These are phyloP conservation scores for Eidolon helvum DNA, from an alignment of 2,113 vertebrate species.

Conservation along the genomic window DNA sequence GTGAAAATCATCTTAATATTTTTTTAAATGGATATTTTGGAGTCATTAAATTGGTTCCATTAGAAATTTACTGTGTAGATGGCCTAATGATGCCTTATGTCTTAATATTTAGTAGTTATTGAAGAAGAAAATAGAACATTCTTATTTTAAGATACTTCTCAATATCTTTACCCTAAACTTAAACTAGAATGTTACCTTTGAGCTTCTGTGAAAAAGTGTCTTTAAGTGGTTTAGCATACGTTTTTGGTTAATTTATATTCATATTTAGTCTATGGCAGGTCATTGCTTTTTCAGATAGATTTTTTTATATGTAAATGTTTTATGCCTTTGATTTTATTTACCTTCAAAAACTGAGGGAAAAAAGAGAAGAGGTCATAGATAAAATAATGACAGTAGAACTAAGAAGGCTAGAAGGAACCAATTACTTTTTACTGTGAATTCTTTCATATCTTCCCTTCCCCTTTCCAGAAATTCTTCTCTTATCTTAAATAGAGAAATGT, in stretches of 20 bases:
- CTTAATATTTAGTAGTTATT: conserved; percentile 11
- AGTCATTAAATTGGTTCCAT: not conserved
- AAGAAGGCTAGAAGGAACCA: conserved; percentile 41
- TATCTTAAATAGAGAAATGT: conserved; percentile 74
- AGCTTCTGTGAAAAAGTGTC: conserved; percentile 8
- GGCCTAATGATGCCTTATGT: not conserved
- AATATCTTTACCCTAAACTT: not conserved
- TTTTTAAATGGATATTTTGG: not conserved
- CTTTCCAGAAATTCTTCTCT: conserved; percentile 70
- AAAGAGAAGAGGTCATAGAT: not conserved
- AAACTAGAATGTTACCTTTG: not conserved
- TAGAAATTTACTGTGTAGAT: not conserved
- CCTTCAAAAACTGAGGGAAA: conserved; percentile 8
- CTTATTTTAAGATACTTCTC: conserved; percentile 7
- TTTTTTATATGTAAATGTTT: conserved; percentile 32
- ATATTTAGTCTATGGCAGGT: not conserved
- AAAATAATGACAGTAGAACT: not conserved
- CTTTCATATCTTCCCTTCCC: not conserved
- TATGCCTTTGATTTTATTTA: conserved; percentile 51
- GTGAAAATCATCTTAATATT: not conserved
- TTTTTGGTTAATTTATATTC: conserved; percentile 24
- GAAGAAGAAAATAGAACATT: not conserved
- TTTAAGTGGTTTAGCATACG: not conserved
- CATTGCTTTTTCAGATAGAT: not conserved
- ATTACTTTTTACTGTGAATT: conserved; percentile 54